phyloP scores from a whole-genome alignment of 2,888 invertebrate species.

The Papilio demoleus region DNA sequence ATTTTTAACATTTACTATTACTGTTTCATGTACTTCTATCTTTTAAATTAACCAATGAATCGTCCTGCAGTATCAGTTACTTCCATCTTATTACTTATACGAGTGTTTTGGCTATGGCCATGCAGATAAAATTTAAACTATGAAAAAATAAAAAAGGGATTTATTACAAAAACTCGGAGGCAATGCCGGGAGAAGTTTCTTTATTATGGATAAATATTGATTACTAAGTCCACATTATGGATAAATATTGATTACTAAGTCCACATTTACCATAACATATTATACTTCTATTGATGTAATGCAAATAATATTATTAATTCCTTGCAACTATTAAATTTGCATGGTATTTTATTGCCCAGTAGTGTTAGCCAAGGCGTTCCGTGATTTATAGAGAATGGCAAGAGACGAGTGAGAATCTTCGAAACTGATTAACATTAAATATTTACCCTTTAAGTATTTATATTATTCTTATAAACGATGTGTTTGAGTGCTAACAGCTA shows the following conservation, averaged over 20 bases:
- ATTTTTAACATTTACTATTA: no score
- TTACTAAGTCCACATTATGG: neutral
- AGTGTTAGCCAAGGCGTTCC: constrained; percentile 19
- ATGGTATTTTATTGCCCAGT: constrained; percentile 36
- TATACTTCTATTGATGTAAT: neutral
- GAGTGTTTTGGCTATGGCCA: no score
- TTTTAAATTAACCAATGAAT: no score
- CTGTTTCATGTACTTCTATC: no score
- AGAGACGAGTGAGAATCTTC: constrained; percentile 6
- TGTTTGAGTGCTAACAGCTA: no score
- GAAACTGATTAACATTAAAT: constrained; percentile 33
- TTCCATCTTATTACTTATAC: no score
- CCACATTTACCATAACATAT: neutral
- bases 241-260: neutral
- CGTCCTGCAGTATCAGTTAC: no score
- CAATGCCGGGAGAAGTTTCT: no score
- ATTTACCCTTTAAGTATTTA: constrained; percentile 33
- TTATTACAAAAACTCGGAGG: no score
- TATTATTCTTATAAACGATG: neutral
- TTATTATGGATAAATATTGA: neutral
- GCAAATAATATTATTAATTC: constrained; percentile 34
- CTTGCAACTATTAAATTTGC: constrained; percentile 29
- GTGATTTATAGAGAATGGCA: constrained; percentile 34
- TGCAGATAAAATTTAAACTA: no score
- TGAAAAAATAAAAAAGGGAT: no score